phyloP scores from a whole-genome alignment of 2,113 vertebrate species.

The Semnornis frantzii region DNA sequence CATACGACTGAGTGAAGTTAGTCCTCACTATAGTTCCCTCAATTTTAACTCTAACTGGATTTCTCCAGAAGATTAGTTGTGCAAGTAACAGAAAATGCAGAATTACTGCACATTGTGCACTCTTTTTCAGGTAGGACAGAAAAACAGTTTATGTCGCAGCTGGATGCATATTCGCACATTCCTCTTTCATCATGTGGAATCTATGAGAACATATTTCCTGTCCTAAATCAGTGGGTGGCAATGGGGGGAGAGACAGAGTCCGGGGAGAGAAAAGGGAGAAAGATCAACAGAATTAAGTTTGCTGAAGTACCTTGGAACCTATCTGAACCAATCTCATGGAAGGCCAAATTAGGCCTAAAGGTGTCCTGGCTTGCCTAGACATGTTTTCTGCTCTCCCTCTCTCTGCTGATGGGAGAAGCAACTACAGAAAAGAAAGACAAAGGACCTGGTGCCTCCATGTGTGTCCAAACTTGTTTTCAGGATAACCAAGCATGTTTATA shows the following conservation, averaged over 20 bases:
- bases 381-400: too few relatives aligned
- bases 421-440: too few relatives aligned
- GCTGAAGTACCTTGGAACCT: not conserved
- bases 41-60: not conserved
- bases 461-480: too few relatives aligned
- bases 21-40: too few relatives aligned
- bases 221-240: not conserved
- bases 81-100: not conserved
- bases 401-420: too few relatives aligned
- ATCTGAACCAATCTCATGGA: not conserved
- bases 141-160: not conserved
- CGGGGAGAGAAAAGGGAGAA: not conserved
- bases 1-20: not conserved
- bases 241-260: not conserved
- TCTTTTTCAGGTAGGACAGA: not conserved
- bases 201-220: not conserved
- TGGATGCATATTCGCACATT: not conserved
- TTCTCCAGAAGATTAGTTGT: not conserved
- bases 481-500: too few relatives aligned
- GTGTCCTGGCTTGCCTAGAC: too few relatives aligned
- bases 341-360: too few relatives aligned
- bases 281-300: not conserved
- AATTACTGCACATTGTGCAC: not conserved
- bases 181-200: not conserved
- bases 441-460: too few relatives aligned